These are phyloP conservation scores for Pecten maximus DNA, from an alignment of 2,888 invertebrate genomes.

Conservation along the genomic window DNA sequence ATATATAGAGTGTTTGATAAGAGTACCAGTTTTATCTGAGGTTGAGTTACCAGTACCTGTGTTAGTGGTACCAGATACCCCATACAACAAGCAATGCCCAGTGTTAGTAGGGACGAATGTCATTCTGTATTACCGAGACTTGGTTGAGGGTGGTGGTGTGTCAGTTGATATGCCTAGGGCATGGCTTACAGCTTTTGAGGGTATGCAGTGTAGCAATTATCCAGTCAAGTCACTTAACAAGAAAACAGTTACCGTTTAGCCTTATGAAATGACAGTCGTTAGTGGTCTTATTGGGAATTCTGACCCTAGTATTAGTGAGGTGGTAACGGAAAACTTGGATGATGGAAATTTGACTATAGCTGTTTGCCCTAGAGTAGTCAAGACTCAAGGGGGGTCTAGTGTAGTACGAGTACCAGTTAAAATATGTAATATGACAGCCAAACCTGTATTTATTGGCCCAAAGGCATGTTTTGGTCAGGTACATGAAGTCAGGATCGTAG, in stretches of 20 bases:
- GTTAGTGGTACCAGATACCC: constrained; percentile 43
- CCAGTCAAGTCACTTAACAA: constrained; percentile 12
- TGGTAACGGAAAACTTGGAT: constrained; percentile 33
- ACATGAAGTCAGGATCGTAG: constrained; percentile 38
- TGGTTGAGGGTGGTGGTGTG: not conserved
- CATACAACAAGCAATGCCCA: constrained; percentile 42
- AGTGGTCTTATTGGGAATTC: constrained; percentile 37
- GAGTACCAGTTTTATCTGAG: not conserved
- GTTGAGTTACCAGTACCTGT: constrained; percentile 9
- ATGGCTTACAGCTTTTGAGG: too few relatives aligned
- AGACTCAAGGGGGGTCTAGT: not conserved
- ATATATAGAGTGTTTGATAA: too few relatives aligned
- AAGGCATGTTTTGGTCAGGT: not conserved
- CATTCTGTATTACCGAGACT: not conserved
- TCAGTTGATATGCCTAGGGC: too few relatives aligned
- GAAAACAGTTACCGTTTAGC: constrained; percentile 18
- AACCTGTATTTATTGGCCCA: not conserved
- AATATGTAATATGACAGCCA: constrained; percentile 41
- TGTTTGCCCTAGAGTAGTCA: constrained; percentile 37
- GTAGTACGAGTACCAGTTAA: not conserved
- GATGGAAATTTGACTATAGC: not conserved
- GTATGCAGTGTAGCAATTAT: too few relatives aligned
- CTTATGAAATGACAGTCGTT: constrained; percentile 7
- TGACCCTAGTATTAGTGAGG: constrained; percentile 42
- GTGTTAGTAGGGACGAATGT: constrained; percentile 49